Evolutionary conservation across 2,797 vertebrate species (phyloP).

Genomic region (Gadopsis marmoratus): DNA sequence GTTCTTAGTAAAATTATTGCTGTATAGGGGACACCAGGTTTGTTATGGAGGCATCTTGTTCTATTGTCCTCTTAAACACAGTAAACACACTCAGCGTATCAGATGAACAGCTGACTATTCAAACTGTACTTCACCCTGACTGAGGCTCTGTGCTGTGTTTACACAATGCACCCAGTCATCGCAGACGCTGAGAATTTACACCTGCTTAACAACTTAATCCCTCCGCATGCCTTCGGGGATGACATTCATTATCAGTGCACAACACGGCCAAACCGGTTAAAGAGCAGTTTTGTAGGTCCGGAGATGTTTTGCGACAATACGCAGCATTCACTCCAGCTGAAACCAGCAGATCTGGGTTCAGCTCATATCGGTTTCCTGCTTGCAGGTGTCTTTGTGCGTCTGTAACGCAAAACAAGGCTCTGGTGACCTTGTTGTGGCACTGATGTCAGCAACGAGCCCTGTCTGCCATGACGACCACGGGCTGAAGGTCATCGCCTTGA

Average conservation of each 20-base stretch:
- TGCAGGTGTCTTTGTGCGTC: slow-evolving; percentile 54
- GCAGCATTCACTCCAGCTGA: slow-evolving; percentile 45
- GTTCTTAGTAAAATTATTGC: neutral
- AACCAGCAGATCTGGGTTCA: slow-evolving; percentile 52
- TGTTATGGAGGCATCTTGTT: neutral
- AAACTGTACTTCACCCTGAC: slow-evolving; percentile 2
- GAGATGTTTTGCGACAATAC: slow-evolving; percentile 53
- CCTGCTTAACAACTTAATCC: slow-evolving; percentile 58
- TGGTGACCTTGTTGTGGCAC: slow-evolving; percentile 21
- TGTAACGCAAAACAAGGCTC: slow-evolving; percentile 31
- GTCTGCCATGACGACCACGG: slow-evolving; percentile 13
- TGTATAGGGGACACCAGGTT: neutral
- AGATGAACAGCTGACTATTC: slow-evolving; percentile 45
- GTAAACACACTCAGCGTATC: slow-evolving; percentile 34
- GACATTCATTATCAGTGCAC: slow-evolving; percentile 53
- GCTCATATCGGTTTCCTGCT: slow-evolving; percentile 62
- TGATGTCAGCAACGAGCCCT: slow-evolving; percentile 36
- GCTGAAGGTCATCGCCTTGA: slow-evolving; percentile 64
- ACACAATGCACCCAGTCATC: slow-evolving; percentile 53
- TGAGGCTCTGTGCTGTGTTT: slow-evolving; percentile 37
- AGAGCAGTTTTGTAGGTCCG: slow-evolving; percentile 64
- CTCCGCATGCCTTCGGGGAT: slow-evolving; percentile 55
- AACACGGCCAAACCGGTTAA: slow-evolving; percentile 72
- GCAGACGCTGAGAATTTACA: slow-evolving; percentile 49
- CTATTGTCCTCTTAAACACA: slow-evolving; percentile 33